Percentiles rank a stretch among this genome's conserved stretches.
Conservation (phyloP, 2,797 vertebrate species). For the Setipinna tenuifilis region DNA sequence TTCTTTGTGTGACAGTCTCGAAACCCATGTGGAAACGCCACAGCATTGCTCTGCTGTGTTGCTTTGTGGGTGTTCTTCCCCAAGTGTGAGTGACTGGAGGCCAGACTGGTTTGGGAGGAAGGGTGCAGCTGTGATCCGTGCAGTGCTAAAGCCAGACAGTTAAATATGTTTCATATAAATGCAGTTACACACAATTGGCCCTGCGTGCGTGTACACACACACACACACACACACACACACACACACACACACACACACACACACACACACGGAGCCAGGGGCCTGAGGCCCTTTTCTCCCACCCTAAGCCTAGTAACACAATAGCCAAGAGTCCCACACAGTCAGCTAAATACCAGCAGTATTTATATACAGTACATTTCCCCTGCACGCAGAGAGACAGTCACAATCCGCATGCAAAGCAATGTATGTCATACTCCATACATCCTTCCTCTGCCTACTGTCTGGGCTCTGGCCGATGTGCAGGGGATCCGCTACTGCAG, state of each 20-base stretch:
- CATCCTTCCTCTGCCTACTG: neutral
- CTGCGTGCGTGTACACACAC: neutral
- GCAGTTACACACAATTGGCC: neutral
- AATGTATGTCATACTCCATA: neutral
- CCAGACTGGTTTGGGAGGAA: neutral
- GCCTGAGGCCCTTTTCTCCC: neutral
- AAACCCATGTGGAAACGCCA: neutral
- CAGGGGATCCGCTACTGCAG: neutral
- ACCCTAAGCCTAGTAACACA: neutral
- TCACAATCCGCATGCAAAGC: neutral
- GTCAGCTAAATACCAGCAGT: neutral
- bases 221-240: neutral
- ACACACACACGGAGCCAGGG: neutral
- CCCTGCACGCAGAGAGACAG: neutral
- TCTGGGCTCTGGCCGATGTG: neutral
- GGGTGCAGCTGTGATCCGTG: neutral
- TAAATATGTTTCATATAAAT: neutral
- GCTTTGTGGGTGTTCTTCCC: neutral
- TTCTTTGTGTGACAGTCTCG: neutral
- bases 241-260: neutral
- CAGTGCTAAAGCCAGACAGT: constrained; percentile 12
- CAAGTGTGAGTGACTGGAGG: neutral
- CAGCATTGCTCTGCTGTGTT: neutral
- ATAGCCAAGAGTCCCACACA: neutral
- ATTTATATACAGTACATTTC: neutral